A percentile compares a stretch with the other conserved stretches of the same genome.
These are phyloP conservation scores for Gracilinanus agilis DNA, from an alignment of 2,113 vertebrate species.

Conservation along the genomic window DNA sequence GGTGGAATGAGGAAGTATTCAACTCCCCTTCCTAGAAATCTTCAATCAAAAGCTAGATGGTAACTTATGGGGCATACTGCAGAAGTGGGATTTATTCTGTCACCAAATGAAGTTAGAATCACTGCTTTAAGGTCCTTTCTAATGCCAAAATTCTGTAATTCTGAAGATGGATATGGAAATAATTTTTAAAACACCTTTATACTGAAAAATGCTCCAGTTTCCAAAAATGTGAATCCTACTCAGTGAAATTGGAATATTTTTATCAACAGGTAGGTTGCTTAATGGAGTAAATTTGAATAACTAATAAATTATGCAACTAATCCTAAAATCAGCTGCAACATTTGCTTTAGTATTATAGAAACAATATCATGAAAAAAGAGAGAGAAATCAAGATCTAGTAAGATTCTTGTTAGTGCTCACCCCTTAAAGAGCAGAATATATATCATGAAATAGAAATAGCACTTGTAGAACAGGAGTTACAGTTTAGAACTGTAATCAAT, in stretches of 20 bases:
- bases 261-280: slow-evolving; percentile 10
- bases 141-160: not conserved
- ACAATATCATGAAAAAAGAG: not conserved
- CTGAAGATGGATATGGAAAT: not conserved
- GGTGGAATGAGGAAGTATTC: not conserved
- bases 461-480: not conserved
- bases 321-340: slow-evolving; percentile 1
- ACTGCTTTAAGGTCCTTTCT: not conserved
- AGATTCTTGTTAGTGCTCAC: not conserved
- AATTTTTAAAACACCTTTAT: not conserved
- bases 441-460: not conserved
- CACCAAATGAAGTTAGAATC: not conserved
- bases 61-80: not conserved
- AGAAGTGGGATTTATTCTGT: not conserved
- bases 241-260: slow-evolving; percentile 55
- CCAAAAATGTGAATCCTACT: slow-evolving; percentile 48
- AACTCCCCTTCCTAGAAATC: not conserved
- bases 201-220: slow-evolving; percentile 25
- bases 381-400: not conserved
- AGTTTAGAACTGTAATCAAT: not conserved
- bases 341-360: not conserved
- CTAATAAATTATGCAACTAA: slow-evolving; percentile 40
- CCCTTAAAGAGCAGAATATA: not conserved
- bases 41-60: not conserved
- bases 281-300: slow-evolving; percentile 25